Conservation (phyloP, 2,113 vertebrate species). For the Platysternon megacephalum region DNA sequence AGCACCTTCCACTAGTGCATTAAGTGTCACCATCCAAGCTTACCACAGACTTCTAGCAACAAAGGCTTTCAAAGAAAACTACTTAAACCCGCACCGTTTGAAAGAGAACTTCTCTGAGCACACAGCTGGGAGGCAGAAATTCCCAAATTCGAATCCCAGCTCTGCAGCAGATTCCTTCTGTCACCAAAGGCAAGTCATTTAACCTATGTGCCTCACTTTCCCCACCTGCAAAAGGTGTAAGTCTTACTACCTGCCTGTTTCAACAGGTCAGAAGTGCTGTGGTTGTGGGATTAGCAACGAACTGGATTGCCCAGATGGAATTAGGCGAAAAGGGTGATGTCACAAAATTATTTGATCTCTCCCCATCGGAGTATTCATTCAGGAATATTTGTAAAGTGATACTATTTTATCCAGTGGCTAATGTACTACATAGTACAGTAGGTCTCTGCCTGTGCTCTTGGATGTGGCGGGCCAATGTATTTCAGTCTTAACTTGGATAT, state of each 20-base stretch:
- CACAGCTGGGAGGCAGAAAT: too few relatives aligned
- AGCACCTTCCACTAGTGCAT: not conserved
- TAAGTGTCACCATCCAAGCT: too few relatives aligned
- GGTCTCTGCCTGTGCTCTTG: fast-evolving
- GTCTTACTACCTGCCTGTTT: not conserved
- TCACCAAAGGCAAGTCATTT: fast-evolving
- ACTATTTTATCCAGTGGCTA: fast-evolving
- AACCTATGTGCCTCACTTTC: fast-evolving
- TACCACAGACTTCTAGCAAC: too few relatives aligned
- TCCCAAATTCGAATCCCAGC: too few relatives aligned
- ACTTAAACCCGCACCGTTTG: too few relatives aligned
- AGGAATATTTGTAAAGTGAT: not conserved
- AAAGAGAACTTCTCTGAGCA: too few relatives aligned
- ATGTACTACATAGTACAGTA: not conserved
- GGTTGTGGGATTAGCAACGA: not conserved
- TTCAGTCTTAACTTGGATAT: not conserved
- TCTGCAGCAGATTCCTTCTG: fast-evolving
- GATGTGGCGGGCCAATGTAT: fast-evolving
- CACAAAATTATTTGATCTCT: not conserved
- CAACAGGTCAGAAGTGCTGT: not conserved
- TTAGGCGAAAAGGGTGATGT: not conserved
- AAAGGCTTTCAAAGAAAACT: too few relatives aligned
- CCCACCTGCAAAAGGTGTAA: fast-evolving
- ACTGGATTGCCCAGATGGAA: not conserved
- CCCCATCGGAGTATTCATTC: not conserved